Evolutionary conservation across 1,140 invertebrate species (phyloP).

Genomic region (Chlorops oryzae): DNA sequence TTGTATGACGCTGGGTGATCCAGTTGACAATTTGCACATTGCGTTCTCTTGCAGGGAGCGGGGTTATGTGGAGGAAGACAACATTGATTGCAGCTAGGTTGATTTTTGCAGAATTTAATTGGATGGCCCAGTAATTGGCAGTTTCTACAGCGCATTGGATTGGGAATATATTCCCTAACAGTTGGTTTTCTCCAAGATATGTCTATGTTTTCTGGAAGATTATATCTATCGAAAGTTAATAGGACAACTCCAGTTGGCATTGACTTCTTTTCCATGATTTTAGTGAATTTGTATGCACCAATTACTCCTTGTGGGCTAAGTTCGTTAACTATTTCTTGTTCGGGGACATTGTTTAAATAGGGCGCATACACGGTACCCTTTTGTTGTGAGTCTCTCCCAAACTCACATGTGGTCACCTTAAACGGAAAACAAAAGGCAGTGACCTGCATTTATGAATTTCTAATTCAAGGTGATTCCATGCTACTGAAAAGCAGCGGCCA

Average conservation of each 20-base stretch:
- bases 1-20: background rate
- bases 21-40: background rate
- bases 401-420: no score
- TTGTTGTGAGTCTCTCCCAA: no score
- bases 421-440: no score
- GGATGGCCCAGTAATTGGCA: background rate
- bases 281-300: background rate
- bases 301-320: background rate
- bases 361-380: conserved; percentile 1
- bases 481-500: no score
- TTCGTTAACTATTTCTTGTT: background rate
- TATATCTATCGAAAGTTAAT: background rate
- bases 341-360: background rate
- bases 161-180: background rate
- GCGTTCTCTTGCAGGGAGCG: background rate
- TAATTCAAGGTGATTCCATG: no score
- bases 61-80: background rate
- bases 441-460: no score
- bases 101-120: background rate
- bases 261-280: background rate
- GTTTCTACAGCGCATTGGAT: no score
- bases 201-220: background rate
- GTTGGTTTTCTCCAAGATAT: background rate
- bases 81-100: background rate
- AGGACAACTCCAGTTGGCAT: background rate